phyloP scores from a whole-genome alignment of 2,797 vertebrate species.

The Tokudaia tokunoshimensis region DNA sequence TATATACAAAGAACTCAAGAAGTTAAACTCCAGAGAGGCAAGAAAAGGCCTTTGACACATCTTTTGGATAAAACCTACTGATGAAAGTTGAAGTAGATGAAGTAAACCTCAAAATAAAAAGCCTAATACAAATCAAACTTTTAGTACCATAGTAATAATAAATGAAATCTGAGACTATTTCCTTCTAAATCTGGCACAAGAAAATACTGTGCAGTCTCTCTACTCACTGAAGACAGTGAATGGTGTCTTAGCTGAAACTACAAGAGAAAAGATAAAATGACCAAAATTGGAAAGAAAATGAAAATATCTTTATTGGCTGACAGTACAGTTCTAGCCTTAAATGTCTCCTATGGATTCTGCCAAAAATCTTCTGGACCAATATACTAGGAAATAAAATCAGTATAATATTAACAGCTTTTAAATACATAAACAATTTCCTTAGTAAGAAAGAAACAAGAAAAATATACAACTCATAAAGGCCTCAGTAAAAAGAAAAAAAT shows the following conservation, averaged over 20 bases:
- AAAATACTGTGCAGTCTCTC: neutral
- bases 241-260: neutral
- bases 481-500: neutral
- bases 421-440: neutral
- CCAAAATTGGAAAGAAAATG: neutral
- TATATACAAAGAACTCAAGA: too few species aligned
- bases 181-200: neutral
- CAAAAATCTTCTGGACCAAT: neutral
- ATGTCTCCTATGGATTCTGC: neutral
- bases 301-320: neutral
- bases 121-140: neutral
- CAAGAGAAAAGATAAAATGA: neutral
- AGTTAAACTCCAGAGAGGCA: too few species aligned
- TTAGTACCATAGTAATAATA: neutral
- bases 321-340: neutral
- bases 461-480: neutral
- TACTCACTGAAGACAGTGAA: neutral
- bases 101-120: neutral
- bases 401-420: neutral
- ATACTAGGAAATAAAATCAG: neutral
- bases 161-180: neutral
- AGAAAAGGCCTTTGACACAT: neutral
- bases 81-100: neutral
- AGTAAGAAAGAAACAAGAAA: neutral
- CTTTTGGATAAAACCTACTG: neutral